A percentile compares a stretch with the other conserved stretches of the same genome.
phyloP scores from a whole-genome alignment of 2,888 invertebrate species.

The Aradus depressus region DNA sequence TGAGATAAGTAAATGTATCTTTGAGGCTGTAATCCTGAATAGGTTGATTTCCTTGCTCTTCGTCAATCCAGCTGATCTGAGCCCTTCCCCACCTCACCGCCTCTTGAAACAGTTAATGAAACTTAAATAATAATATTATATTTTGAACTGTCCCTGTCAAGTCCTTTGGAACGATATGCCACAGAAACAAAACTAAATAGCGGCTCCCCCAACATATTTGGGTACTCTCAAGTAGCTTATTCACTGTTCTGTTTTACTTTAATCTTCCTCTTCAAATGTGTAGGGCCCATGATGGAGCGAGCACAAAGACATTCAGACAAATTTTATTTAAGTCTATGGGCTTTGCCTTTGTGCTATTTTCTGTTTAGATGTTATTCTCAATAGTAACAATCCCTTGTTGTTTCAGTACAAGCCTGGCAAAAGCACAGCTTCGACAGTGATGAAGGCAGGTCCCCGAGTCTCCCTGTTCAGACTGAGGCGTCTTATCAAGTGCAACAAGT shows the following conservation, averaged over 20 bases:
- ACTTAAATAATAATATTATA: no score
- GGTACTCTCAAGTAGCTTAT: not conserved
- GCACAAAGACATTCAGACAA: not conserved
- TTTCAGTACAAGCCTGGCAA: constrained; percentile 64
- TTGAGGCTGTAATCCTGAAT: no score
- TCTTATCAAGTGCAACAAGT: constrained; percentile 65
- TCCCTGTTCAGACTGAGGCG: constrained; percentile 76
- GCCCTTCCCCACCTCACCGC: no score
- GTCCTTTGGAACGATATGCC: no score
- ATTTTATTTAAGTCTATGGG: not conserved
- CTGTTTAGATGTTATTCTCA: not conserved
- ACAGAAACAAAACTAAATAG: no score
- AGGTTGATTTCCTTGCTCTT: no score
- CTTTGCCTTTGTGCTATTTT: not conserved
- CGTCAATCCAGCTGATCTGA: no score
- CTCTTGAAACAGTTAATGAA: no score
- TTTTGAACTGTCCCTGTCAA: no score
- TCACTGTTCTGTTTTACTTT: not conserved
- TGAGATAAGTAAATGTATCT: no score
- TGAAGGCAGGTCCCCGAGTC: constrained; percentile 80
- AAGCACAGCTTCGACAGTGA: constrained; percentile 58
- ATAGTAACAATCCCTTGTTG: constrained; percentile 25
- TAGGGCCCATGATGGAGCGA: not conserved
- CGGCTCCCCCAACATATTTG: no score
- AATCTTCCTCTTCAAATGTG: not conserved